A percentile compares a stretch with the other conserved stretches of the same genome.
These are phyloP conservation scores for Polyommatus icarus DNA, from an alignment of 2,888 invertebrate genomes.

Conservation along the genomic window DNA sequence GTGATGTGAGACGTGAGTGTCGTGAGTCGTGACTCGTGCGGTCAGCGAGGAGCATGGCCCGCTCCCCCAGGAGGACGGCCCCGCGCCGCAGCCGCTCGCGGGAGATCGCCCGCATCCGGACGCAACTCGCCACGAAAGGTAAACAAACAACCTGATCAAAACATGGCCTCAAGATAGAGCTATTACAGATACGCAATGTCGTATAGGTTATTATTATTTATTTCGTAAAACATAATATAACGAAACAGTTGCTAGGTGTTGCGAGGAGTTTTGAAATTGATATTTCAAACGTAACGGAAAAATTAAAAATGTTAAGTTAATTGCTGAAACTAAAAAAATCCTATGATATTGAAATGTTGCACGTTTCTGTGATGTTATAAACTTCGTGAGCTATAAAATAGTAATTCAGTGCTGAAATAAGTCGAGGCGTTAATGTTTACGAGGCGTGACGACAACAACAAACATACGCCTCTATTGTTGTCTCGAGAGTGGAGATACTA, in stretches of 20 bases:
- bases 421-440: neutral
- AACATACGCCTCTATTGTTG: conserved; percentile 2
- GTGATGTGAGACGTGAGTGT: conserved; percentile 45
- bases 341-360: neutral
- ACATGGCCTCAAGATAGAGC: neutral
- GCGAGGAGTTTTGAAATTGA: neutral
- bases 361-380: neutral
- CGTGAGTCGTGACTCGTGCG: conserved; percentile 42
- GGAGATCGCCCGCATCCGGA: conserved; percentile 62
- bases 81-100: conserved; percentile 63
- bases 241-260: neutral
- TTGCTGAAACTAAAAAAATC: neutral
- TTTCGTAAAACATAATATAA: neutral
- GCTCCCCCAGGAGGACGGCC: conserved; percentile 67
- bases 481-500: neutral
- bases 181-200: neutral
- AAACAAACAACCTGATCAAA: neutral
- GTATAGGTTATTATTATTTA: neutral
- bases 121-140: conserved; percentile 69
- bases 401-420: neutral
- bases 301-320: neutral
- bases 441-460: neutral
- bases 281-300: neutral
- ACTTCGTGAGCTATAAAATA: neutral
- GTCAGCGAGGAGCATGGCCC: conserved; percentile 58